Evolutionary conservation across 2,113 vertebrate genomes (phyloP).

Genomic region (Pipa parva): DNA sequence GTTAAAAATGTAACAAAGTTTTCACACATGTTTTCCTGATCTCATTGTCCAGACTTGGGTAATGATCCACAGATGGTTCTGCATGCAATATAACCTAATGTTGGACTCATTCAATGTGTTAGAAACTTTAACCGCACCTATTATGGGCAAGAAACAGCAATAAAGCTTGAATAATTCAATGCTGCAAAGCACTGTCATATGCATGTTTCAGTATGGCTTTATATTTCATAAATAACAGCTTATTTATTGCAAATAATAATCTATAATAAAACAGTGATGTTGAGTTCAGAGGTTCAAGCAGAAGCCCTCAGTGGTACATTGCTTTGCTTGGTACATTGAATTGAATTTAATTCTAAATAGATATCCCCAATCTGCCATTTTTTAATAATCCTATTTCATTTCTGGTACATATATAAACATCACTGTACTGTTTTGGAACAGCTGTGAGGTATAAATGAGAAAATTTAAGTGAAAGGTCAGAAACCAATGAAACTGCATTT

Average conservation of each 20-base stretch:
- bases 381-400: too few relatives aligned
- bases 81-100: slow-evolving; percentile 7
- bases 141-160: slow-evolving; percentile 9
- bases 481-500: too few relatives aligned
- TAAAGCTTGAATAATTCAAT: slow-evolving; percentile 3
- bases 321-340: too few relatives aligned
- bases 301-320: too few relatives aligned
- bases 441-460: too few relatives aligned
- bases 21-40: slow-evolving; percentile 19
- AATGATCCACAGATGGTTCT: slow-evolving; percentile 32
- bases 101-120: slow-evolving; percentile 9
- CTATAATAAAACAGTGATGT: background rate
- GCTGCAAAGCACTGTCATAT: background rate
- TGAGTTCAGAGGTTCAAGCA: background rate
- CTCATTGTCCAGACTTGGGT: slow-evolving; percentile 23
- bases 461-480: too few relatives aligned
- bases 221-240: background rate
- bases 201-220: too few relatives aligned
- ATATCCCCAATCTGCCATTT: too few relatives aligned
- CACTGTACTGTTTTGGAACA: too few relatives aligned
- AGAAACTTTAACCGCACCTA: slow-evolving; percentile 21
- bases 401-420: too few relatives aligned
- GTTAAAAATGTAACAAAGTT: background rate
- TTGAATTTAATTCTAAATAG: too few relatives aligned
- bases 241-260: background rate